Evolutionary conservation across 2,113 vertebrate genomes (phyloP).

Genomic region (Abramis brama): DNA sequence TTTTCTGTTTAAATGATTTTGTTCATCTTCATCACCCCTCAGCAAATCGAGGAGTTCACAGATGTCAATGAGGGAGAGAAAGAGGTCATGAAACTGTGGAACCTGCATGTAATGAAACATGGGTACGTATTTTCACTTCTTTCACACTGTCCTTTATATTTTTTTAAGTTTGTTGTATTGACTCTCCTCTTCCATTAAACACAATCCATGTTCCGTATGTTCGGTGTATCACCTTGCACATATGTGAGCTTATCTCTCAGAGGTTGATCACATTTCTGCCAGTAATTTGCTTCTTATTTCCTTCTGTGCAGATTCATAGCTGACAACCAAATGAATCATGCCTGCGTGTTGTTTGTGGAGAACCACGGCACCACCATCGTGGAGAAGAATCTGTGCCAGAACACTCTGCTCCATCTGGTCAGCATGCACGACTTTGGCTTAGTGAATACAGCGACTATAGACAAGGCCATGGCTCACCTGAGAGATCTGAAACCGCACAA

Average conservation of each 20-base stretch:
- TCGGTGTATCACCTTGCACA: not conserved
- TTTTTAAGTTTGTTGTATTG: not conserved
- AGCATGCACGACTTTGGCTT: slow-evolving; percentile 99
- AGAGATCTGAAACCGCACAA: slow-evolving; percentile 59
- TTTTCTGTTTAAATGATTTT: not conserved
- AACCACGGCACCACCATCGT: slow-evolving; percentile 85
- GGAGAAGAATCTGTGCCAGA: slow-evolving; percentile 88
- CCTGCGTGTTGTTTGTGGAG: slow-evolving; percentile 92
- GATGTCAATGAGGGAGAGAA: slow-evolving; percentile 99
- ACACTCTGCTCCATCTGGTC: slow-evolving; percentile 96
- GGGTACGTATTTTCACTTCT: slow-evolving; percentile 77
- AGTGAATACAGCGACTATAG: slow-evolving; percentile 89
- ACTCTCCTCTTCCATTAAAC: not conserved
- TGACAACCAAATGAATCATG: slow-evolving; percentile 98
- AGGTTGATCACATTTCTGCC: slow-evolving; percentile 11
- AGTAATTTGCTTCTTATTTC: not conserved
- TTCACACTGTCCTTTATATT: not conserved
- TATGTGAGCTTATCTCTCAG: not conserved
- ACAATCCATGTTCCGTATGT: not conserved
- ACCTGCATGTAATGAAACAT: slow-evolving; percentile 96
- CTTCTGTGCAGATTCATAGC: slow-evolving; percentile 88
- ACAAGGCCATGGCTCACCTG: slow-evolving; percentile 88
- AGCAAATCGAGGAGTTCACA: slow-evolving; percentile 99
- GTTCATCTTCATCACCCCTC: slow-evolving; percentile 17
- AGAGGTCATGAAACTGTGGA: slow-evolving; percentile 99